Conservation (phyloP, 1,140 invertebrate species). For the Octopus sinensis region DNA sequence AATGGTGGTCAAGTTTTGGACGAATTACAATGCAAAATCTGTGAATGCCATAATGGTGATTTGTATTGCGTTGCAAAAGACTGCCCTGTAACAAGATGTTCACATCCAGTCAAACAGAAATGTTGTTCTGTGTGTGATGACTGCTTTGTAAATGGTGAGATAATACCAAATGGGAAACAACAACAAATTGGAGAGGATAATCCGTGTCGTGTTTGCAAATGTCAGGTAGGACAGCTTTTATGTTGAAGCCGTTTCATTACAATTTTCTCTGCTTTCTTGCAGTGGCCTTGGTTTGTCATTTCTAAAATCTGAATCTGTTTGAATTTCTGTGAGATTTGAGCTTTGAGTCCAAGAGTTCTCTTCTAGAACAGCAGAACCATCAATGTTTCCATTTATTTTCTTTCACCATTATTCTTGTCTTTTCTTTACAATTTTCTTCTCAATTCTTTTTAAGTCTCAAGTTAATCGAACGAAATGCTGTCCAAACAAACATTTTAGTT, state of each 20-base stretch:
- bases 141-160: conserved; percentile 35
- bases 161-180: conserved; percentile 31
- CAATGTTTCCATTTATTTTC: no score
- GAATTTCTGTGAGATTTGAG: background rate
- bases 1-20: conserved; percentile 26
- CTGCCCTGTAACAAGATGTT: conserved; percentile 31
- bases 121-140: conserved; percentile 42
- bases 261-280: background rate
- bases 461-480: no score
- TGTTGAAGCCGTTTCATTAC: background rate
- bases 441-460: no score
- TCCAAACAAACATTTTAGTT: no score
- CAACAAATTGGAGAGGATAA: conserved; percentile 24
- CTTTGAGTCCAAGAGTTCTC: no score
- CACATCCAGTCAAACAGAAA: conserved; percentile 29
- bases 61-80: conserved; percentile 22
- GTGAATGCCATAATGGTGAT: conserved; percentile 30
- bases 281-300: background rate
- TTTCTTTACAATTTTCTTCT: no score
- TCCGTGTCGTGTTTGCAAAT: conserved; percentile 37
- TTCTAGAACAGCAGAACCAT: no score
- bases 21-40: conserved; percentile 29
- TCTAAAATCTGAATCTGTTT: background rate
- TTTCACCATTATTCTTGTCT: no score
- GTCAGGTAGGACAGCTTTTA: conserved; percentile 24